Percentiles rank a stretch among this genome's conserved stretches.
Conservation (phyloP, 2,113 vertebrate genomes). For the Corythaeola cristata region DNA sequence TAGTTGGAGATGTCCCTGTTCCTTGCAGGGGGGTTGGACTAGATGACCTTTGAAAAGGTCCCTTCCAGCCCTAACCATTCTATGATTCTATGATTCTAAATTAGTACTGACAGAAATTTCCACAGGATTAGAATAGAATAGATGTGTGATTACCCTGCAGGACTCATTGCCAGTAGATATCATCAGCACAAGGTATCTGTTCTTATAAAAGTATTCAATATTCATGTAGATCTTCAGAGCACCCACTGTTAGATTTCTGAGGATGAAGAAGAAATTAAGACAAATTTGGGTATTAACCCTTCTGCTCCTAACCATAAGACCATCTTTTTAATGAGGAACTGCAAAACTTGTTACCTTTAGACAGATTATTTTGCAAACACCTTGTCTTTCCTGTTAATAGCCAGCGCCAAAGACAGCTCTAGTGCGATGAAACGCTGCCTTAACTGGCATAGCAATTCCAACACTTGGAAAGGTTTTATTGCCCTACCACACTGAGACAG, state of each 20-base stretch:
- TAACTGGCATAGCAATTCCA: background rate
- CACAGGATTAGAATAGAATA: background rate
- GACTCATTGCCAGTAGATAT: background rate
- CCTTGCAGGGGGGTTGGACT: too few relatives aligned
- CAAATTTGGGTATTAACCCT: background rate
- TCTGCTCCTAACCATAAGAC: background rate
- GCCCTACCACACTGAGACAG: background rate
- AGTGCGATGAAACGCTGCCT: fast-evolving
- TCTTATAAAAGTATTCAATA: background rate
- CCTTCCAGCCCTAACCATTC: too few relatives aligned
- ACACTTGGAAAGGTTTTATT: background rate
- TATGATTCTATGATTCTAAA: too few relatives aligned
- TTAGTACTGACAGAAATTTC: background rate
- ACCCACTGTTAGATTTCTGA: background rate
- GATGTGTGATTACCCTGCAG: background rate
- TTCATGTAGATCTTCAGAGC: background rate
- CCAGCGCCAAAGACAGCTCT: background rate
- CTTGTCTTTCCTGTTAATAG: background rate
- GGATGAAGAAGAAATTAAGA: background rate
- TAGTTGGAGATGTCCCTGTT: too few relatives aligned
- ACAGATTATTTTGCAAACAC: background rate
- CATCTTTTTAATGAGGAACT: background rate
- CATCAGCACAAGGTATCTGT: background rate
- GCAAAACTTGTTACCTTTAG: background rate
- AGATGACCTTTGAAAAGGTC: too few relatives aligned